These are phyloP conservation scores for Chloroceryle inda DNA, from an alignment of 2,797 vertebrate species.

Conservation along the genomic window DNA sequence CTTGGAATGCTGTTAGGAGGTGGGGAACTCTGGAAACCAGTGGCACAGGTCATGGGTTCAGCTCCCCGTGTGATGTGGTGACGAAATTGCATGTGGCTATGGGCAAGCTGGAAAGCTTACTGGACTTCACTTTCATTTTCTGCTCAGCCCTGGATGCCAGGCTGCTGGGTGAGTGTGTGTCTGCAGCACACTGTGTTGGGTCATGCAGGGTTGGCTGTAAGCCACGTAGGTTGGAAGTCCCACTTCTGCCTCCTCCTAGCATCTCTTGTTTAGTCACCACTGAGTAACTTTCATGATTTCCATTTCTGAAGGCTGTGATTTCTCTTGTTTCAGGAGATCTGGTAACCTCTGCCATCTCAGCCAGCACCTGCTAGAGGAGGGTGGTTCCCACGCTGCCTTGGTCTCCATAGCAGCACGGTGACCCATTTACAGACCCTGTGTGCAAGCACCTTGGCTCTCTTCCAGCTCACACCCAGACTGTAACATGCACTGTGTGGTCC, in stretches of 20 bases:
- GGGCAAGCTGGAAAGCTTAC: not conserved
- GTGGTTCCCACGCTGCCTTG: not conserved
- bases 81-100: not conserved
- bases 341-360: not conserved
- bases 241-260: not conserved
- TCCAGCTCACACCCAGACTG: not conserved
- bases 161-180: not conserved
- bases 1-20: not conserved
- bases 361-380: not conserved
- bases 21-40: not conserved
- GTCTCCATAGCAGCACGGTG: not conserved
- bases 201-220: accelerated
- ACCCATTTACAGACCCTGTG: not conserved
- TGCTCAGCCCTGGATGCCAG: not conserved
- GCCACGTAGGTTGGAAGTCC: not conserved
- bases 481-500: not conserved
- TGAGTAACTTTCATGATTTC: not conserved
- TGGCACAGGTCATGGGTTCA: not conserved
- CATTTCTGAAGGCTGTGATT: not conserved
- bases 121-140: not conserved
- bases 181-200: not conserved
- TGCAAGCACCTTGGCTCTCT: not conserved
- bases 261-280: not conserved
- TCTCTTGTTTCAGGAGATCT: not conserved
- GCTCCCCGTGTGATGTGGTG: not conserved